Evolutionary conservation across 2,888 invertebrate genomes (phyloP), one percentile per base, ranked within the genome.

Genomic region (Carabus problematicus): DNA sequence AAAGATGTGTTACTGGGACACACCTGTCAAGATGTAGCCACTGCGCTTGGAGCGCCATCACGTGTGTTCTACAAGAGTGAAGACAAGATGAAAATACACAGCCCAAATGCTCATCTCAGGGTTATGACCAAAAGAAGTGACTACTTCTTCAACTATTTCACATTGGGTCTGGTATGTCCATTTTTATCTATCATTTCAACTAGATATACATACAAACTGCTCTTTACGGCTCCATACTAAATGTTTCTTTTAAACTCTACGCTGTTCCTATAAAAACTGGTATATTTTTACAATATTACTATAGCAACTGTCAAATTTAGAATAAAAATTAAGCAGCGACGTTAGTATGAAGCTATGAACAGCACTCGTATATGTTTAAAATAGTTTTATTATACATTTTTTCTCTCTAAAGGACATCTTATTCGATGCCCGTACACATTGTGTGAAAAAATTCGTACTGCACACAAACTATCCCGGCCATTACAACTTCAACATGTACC

Each of bases 401-500:
- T n/a, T n/a, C n/a, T n/a, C n/a, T 29, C 3, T 29, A 6, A 29
- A 96, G 95, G 99, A 99, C 82, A 88, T 99, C 69, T 83, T 99
- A 64, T 98, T 99, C 84, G 98, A 99, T 83, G 97, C 97, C 70
- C 91, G 92, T 75, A 94, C 94, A 72, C 96, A 98, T 78, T 87
- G 91, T 74, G 96, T 95, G 75, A 97, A 97, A 84, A 99, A 99
- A 83, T 93, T 99, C 80, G 94, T 99, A 45, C 85, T 99, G 69
- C 98, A 99, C 84, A 97, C 98, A 42, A 99, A 99, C 84, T 98
- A 95, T 82, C 98, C 99, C n/a, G 98, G 98, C 1, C 98, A 99
- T 82, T 99, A 98, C 82, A 97, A 99, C 84, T 99, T 99, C 84
- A 98, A 98, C 80, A 97, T 97, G 94, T 98, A 97, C 83, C 94